Percentiles rank a stretch among this genome's conserved stretches.
Evolutionary conservation across 1,140 invertebrate genomes (phyloP).

Genomic region (Wasmannia auropunctata): DNA sequence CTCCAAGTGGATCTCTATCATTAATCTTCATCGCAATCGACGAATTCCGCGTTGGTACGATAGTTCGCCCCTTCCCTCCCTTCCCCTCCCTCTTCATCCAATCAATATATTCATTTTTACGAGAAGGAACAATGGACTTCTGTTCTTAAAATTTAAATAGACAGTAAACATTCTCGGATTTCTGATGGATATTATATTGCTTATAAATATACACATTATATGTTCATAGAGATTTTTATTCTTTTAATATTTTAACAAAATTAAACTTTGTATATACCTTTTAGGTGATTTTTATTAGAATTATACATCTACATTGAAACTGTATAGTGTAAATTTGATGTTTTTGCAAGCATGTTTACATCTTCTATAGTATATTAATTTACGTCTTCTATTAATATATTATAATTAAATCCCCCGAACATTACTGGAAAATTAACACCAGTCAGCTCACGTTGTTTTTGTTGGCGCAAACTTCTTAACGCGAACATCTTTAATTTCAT

Average conservation of each 20-base stretch:
- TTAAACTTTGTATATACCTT: not conserved
- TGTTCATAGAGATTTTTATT: not conserved
- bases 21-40: conserved; percentile 55
- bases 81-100: not conserved
- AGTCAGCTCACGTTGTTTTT: not conserved
- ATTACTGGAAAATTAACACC: conserved; percentile 33
- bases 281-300: not conserved
- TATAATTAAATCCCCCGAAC: not conserved
- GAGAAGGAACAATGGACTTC: not conserved
- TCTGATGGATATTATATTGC: not conserved
- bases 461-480: not conserved
- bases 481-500: conserved; percentile 49
- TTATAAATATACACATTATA: not conserved
- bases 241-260: not conserved
- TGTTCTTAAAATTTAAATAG: not conserved
- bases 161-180: not conserved
- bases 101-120: conserved; percentile 19
- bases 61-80: too few relatives aligned
- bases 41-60: conserved; percentile 23
- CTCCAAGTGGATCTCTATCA: conserved; percentile 49
- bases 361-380: conserved; percentile 9
- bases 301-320: not conserved
- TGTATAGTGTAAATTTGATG: not conserved
- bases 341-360: not conserved
- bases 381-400: too few relatives aligned